Conservation (phyloP, 1,140 invertebrate genomes). For the Drosophila orosa region DNA sequence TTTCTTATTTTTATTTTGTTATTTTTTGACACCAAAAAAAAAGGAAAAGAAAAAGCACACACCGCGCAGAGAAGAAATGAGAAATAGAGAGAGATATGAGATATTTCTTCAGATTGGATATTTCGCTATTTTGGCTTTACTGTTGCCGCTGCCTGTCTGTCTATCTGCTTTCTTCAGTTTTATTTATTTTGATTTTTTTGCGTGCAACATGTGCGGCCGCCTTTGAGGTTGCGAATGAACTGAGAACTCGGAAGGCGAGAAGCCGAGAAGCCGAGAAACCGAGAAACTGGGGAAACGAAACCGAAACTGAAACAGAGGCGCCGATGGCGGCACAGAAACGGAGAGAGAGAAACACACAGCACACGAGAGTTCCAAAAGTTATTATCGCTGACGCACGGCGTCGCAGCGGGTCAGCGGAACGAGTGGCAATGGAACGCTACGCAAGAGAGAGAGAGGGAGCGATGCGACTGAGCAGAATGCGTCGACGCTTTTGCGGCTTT, state of each 20-base stretch:
- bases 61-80: conserved; percentile 24
- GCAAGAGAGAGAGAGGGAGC: conserved; percentile 6
- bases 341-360: conserved; percentile 3
- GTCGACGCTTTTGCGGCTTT: conserved; percentile 34
- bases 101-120: conserved; percentile 33
- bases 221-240: conserved; percentile 70
- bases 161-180: conserved; percentile 14
- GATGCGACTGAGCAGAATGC: conserved; percentile 29
- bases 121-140: conserved; percentile 16
- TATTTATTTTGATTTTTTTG: conserved; percentile 22
- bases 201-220: conserved; percentile 61
- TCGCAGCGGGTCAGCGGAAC: conserved; percentile 37
- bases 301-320: conserved; percentile 52
- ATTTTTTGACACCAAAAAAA: conserved; percentile 39
- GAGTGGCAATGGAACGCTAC: conserved; percentile 21
- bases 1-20: conserved; percentile 8
- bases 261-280: conserved; percentile 2
- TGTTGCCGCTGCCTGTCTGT: too few species aligned
- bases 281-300: conserved; percentile 34
- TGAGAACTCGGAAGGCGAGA: conserved; percentile 19
- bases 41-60: conserved; percentile 36
- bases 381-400: conserved; percentile 43
- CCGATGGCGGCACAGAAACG: neutral
- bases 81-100: conserved; percentile 11
- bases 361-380: conserved; percentile 46